Evolutionary conservation across 2,888 invertebrate species (phyloP).

Genomic region (Sinopyrophorus schimmeli): DNA sequence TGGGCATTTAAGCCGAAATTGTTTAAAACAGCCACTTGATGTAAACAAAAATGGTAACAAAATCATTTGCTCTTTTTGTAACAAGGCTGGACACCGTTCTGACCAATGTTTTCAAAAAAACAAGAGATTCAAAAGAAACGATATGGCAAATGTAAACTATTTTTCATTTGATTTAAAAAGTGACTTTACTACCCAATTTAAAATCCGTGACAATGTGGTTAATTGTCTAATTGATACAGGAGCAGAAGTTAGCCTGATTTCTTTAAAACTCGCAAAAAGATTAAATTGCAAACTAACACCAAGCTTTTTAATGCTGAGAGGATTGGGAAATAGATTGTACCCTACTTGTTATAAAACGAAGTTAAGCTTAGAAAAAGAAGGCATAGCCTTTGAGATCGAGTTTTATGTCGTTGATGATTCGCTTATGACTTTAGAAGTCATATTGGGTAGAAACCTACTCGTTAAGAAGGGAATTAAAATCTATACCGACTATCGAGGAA

Average conservation of each 20-base stretch:
- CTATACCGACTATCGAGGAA: not conserved
- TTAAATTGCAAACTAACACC: not conserved
- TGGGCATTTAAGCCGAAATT: no score
- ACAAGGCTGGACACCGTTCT: no score
- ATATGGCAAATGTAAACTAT: no score
- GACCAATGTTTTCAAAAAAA: no score
- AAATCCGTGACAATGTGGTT: not conserved
- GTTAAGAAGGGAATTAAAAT: constrained; percentile 5
- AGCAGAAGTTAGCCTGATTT: constrained; percentile 3
- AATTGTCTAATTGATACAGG: constrained; percentile 9
- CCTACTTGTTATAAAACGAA: no score
- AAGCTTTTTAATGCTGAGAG: no score
- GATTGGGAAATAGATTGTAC: no score
- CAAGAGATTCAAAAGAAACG: no score
- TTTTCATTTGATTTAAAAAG: not conserved
- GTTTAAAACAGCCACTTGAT: no score
- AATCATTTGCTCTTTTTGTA: no score
- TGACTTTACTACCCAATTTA: not conserved
- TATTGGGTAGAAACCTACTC: constrained; percentile 4
- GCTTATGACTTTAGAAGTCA: constrained; percentile 1
- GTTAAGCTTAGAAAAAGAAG: no score
- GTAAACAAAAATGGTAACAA: no score
- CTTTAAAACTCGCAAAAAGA: not conserved
- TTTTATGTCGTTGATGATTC: constrained; percentile 5
- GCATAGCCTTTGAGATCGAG: constrained; percentile 2